Evolutionary conservation across 2,888 invertebrate species (phyloP).

Genomic region (Drosophila anceps): DNA sequence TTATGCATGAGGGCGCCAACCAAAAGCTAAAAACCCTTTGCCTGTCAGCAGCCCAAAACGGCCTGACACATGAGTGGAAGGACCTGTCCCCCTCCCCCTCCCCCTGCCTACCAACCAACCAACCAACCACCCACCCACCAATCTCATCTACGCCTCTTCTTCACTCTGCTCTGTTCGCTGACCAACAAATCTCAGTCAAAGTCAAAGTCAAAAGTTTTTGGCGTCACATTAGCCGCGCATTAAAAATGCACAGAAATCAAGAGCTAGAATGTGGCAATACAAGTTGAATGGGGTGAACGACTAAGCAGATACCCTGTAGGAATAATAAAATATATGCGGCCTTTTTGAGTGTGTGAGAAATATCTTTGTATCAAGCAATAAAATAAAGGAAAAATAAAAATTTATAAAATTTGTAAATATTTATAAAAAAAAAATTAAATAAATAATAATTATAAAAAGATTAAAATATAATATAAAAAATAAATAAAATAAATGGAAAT

Average conservation of each 20-base stretch:
- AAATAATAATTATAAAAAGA: background rate
- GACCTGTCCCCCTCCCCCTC: background rate
- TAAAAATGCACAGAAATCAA: slow-evolving; percentile 77
- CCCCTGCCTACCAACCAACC: too few species aligned
- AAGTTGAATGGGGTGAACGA: fast-evolving
- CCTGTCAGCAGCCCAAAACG: slow-evolving; percentile 56
- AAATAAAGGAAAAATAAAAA: background rate
- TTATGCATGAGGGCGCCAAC: slow-evolving; percentile 79
- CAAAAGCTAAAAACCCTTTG: slow-evolving; percentile 59
- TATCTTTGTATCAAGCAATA: background rate
- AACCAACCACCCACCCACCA: background rate
- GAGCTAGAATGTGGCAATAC: slow-evolving; percentile 18
- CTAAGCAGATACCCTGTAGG: slow-evolving; percentile 15
- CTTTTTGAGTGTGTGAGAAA: background rate
- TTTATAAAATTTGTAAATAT: too few species aligned
- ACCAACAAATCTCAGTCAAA: slow-evolving; percentile 76
- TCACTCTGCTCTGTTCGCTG: slow-evolving; percentile 33
- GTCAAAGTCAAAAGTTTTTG: slow-evolving; percentile 71
- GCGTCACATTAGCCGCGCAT: slow-evolving; percentile 82
- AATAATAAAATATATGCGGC: background rate
- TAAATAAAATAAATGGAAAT: background rate
- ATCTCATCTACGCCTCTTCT: background rate
- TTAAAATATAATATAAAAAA: background rate
- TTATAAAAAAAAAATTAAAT: too few species aligned
- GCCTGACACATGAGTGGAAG: slow-evolving; percentile 41